Evolutionary conservation across 2,888 invertebrate genomes (phyloP).

Genomic region (Tuta absoluta): DNA sequence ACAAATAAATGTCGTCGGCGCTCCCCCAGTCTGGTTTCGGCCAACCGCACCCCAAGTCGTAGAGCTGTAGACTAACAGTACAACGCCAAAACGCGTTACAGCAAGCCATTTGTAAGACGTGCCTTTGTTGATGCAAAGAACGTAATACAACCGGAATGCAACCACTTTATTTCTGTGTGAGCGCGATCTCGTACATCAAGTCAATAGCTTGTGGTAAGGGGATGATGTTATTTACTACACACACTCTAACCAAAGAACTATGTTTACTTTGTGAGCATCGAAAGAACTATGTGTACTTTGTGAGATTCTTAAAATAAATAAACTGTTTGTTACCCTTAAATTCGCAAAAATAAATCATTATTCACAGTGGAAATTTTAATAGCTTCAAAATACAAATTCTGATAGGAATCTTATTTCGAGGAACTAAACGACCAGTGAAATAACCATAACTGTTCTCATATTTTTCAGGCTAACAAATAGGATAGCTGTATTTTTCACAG

Average conservation of each 20-base stretch:
- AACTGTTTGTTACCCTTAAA: too few relatives aligned
- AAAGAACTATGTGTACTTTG: background rate
- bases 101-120: constrained; percentile 45
- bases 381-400: background rate
- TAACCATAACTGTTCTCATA: constrained; percentile 13
- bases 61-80: constrained; percentile 18
- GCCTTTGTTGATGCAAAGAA: constrained; percentile 28
- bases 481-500: constrained; percentile 31
- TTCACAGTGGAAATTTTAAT: background rate
- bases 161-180: constrained; percentile 25
- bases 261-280: background rate
- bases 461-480: constrained; percentile 21
- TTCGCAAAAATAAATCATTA: too few relatives aligned
- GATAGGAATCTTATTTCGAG: background rate
- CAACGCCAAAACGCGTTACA: constrained; percentile 37
- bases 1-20: constrained; percentile 66
- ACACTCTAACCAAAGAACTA: background rate
- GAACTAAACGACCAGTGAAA: constrained; percentile 15
- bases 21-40: constrained; percentile 56
- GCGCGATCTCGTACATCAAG: constrained; percentile 17
- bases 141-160: constrained; percentile 25
- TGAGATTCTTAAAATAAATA: too few relatives aligned
- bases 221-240: constrained; percentile 15
- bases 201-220: constrained; percentile 12
- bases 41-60: constrained; percentile 49